Evolutionary conservation across 2,113 vertebrate genomes (phyloP).

Genomic region (Antechinus flavipes): DNA sequence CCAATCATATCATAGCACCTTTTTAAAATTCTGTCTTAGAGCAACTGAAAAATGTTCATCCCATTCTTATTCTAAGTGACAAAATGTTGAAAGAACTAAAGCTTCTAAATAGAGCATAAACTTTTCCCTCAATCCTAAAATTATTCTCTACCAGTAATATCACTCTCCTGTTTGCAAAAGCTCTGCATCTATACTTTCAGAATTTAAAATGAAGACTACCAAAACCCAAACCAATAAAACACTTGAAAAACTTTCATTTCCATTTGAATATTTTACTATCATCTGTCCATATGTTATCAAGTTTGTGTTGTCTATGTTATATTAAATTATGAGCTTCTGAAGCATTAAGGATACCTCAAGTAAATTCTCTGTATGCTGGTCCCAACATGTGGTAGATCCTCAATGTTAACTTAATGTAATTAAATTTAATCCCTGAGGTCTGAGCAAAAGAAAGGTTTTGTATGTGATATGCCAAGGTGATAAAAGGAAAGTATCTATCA

Average conservation of each 20-base stretch:
- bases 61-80: neutral
- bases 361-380: neutral
- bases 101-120: neutral
- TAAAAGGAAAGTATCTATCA: accelerated
- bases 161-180: neutral
- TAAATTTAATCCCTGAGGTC: neutral
- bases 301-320: neutral
- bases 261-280: neutral
- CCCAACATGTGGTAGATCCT: neutral
- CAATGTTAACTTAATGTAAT: neutral
- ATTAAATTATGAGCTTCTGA: neutral
- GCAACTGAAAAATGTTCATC: neutral
- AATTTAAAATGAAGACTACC: neutral
- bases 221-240: neutral
- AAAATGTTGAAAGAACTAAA: neutral
- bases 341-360: neutral
- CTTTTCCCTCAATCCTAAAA: neutral
- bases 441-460: neutral
- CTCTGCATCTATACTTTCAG: neutral
- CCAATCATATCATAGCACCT: neutral
- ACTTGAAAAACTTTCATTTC: neutral
- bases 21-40: neutral
- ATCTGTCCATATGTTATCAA: neutral
- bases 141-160: neutral
- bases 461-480: neutral